phyloP scores from a whole-genome alignment of 1,140 invertebrate genomes.

The Aleiodes sp. region DNA sequence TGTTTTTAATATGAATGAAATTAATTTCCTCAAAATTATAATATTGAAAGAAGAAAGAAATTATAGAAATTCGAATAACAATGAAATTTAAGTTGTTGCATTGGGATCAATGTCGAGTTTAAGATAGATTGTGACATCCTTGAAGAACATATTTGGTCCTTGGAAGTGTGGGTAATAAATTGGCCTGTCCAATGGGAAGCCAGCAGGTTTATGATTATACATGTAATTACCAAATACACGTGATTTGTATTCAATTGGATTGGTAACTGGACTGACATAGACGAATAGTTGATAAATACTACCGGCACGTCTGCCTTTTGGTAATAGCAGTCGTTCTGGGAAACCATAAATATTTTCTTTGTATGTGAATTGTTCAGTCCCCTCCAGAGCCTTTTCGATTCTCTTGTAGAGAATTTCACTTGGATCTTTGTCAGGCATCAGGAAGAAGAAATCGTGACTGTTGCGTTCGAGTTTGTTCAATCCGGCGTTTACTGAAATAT shows the following conservation, averaged over 20 bases:
- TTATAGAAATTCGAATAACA: background rate
- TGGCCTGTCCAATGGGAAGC: conserved; percentile 75
- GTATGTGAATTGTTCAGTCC: conserved; percentile 38
- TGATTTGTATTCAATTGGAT: conserved; percentile 47
- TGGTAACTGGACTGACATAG: conserved; percentile 68
- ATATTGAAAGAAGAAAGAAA: no score
- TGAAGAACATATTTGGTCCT: conserved; percentile 73
- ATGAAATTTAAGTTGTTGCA: conserved; percentile 24
- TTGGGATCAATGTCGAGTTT: conserved; percentile 64
- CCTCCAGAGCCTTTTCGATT: conserved; percentile 49
- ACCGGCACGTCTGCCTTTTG: conserved; percentile 74
- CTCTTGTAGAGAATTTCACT: conserved; percentile 48
- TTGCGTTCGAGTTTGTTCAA: conserved; percentile 51
- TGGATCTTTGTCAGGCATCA: conserved; percentile 43
- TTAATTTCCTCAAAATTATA: no score
- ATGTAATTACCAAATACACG: conserved; percentile 45
- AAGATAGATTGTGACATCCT: conserved; percentile 73
- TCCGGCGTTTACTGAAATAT: conserved; percentile 50
- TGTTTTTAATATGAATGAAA: no score
- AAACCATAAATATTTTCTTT: conserved; percentile 62
- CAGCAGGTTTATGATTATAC: conserved; percentile 65
- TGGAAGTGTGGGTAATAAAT: conserved; percentile 68
- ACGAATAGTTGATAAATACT: conserved; percentile 73
- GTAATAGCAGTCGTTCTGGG: conserved; percentile 74
- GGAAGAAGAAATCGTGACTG: conserved; percentile 54